Conservation (phyloP, 2,113 vertebrate species). For the Thamnaconus septentrionalis region DNA sequence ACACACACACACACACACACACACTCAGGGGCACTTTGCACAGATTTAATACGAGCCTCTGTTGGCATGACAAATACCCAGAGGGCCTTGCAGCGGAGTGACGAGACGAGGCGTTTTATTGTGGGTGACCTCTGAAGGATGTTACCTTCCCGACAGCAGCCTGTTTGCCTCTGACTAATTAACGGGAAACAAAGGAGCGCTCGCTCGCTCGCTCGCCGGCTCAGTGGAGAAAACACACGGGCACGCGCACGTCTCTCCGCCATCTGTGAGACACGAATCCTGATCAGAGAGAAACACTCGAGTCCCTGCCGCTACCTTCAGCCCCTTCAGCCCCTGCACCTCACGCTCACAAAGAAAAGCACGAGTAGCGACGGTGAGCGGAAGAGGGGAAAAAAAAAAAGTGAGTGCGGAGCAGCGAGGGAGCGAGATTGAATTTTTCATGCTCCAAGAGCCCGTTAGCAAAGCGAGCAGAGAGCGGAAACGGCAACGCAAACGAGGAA, state of each 20-base stretch:
- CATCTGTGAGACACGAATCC: conserved; percentile 42
- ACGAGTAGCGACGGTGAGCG: neutral
- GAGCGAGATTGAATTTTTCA: no score
- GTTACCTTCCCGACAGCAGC: conserved; percentile 24
- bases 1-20: neutral
- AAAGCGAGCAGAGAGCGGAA: no score
- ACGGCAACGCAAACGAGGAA: no score
- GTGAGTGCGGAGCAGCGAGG: neutral
- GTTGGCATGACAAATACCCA: no score
- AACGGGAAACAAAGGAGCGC: conserved; percentile 41
- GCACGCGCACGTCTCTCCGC: conserved; percentile 2
- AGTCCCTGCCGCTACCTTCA: no score
- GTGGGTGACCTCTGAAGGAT: conserved; percentile 58
- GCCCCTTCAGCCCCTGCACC: no score
- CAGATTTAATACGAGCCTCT: conserved; percentile 27
- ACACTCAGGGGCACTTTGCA: conserved; percentile 1
- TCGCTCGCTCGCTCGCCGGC: conserved; percentile 16
- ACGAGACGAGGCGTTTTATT: conserved; percentile 35
- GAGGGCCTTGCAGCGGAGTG: no score
- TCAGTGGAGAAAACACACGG: conserved; percentile 13
- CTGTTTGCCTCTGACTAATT: conserved; percentile 51
- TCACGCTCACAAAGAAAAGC: neutral
- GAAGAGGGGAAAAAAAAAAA: neutral
- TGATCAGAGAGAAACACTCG: conserved; percentile 33
- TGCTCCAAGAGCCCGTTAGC: no score